Base-by-base conservation (phyloP, 2,797 vertebrate species). In the Telmatherina bonti region DNA sequence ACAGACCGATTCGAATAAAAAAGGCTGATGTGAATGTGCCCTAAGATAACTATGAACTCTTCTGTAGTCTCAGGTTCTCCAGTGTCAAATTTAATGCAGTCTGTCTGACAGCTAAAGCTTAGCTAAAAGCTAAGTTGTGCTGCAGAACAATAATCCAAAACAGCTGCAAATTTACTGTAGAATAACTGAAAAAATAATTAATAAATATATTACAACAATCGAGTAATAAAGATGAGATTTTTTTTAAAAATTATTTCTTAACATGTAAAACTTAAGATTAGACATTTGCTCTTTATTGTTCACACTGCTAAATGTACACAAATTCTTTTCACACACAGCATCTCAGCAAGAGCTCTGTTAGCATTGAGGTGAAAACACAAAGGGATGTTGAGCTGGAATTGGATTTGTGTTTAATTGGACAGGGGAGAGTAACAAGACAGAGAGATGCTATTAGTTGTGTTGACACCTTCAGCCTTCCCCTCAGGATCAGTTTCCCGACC, bases 401-500 rank as follows among this genome's bases (percentile, higher is more conserved):
- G 51, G 51, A 53, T 53, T 53, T 53, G 13, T 27, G 22, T 29
- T 53, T 53, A 53, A 53, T 53, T 53, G 51, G 51, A 53, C 26
- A 53, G 51, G 51, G 26, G 51, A 53, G 51, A 53, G 24, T 53
- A 53, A 27, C 13, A 53, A 53, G 51, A 53, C 15, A 29, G 22
- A 53, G 51, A 53, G 51, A 53, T 24, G 24, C 51, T 53, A 53
- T 53, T 53, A 53, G 51, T 53, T 26, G 24, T 15, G 51, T 53
- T 53, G 51, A 53, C 51, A 53, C 51, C 47, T 51, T 11, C 15
- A 53, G 51, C 51, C 15, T 16, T 43, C 26, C 27, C 20, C 27
- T 41, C 26, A 67, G 26, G 38, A 31, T 18, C 24, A 82, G 51
- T 57, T 58, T 16, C 15, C 30, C 67, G 24, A 52, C 51, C 51